Conservation (phyloP, 1,140 invertebrate genomes). For the Trissolcus basalis region DNA sequence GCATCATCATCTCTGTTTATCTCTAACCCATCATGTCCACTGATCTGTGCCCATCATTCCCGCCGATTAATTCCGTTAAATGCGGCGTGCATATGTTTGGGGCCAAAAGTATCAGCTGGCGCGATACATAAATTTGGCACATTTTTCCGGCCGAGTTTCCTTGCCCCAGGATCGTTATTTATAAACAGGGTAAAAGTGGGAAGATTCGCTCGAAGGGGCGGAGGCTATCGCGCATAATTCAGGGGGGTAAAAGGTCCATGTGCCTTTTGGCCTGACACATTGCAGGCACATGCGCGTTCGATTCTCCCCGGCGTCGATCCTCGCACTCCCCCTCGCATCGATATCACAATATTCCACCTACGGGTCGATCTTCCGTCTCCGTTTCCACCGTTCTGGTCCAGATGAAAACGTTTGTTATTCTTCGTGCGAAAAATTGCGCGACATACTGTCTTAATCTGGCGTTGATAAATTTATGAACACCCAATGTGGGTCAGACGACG, state of each 20-base stretch:
- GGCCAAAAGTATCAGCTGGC: constrained; percentile 40
- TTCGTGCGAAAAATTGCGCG: constrained; percentile 2
- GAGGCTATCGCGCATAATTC: constrained; percentile 25
- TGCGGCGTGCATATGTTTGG: constrained; percentile 16
- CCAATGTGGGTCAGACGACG: constrained; percentile 21
- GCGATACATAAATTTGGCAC: constrained; percentile 32
- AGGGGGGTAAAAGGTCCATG: constrained; percentile 33
- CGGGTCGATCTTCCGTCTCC: constrained; percentile 2
- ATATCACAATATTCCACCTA: constrained; percentile 19
- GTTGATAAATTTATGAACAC: constrained; percentile 27
- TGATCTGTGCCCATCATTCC: constrained; percentile 7
- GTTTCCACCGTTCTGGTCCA: neutral
- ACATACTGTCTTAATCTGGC: constrained; percentile 12
- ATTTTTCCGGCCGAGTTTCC: constrained; percentile 44
- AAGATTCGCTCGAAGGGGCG: constrained; percentile 24
- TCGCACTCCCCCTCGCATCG: constrained; percentile 1
- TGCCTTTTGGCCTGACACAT: constrained; percentile 38
- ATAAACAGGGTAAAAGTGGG: constrained; percentile 41
- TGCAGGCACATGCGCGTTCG: constrained; percentile 28
- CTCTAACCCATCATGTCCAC: neutral
- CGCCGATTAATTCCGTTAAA: constrained; percentile 26
- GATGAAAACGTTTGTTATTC: constrained; percentile 14
- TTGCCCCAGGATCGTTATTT: constrained; percentile 41
- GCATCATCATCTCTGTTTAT: neutral
- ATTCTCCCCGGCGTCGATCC: neutral